A percentile compares a stretch with the other conserved stretches of the same genome.
phyloP scores from a whole-genome alignment of 2,888 invertebrate species.

The Drymonia ruficornis region DNA sequence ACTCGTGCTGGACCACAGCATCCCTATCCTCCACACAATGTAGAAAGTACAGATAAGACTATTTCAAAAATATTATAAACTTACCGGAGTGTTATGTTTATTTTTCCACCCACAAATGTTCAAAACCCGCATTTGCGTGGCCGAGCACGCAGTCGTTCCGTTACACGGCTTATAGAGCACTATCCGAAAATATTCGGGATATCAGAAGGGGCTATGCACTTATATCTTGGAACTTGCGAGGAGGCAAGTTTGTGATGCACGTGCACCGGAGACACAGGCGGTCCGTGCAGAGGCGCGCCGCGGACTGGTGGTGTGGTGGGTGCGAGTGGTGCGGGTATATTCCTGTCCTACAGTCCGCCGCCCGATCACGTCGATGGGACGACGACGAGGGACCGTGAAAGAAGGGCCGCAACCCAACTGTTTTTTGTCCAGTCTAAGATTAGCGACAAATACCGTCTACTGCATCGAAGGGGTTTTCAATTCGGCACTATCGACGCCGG shows the following conservation, averaged over 20 bases:
- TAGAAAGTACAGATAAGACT: slow-evolving; percentile 43
- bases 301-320: slow-evolving; percentile 53
- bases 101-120: slow-evolving; percentile 68
- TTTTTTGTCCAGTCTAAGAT: slow-evolving; percentile 78
- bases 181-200: slow-evolving; percentile 60
- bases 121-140: slow-evolving; percentile 67
- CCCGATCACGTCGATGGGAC: slow-evolving; percentile 22
- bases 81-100: slow-evolving; percentile 78
- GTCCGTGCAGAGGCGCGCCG: slow-evolving; percentile 62
- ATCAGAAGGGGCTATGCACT: slow-evolving; percentile 56
- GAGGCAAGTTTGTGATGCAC: slow-evolving; percentile 52
- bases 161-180: slow-evolving; percentile 54
- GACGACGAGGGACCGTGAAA: slow-evolving; percentile 66
- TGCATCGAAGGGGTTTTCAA: slow-evolving; percentile 52
- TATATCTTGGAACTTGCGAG: slow-evolving; percentile 57
- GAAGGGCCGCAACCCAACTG: slow-evolving; percentile 71
- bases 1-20: slow-evolving; percentile 21
- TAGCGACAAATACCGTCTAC: slow-evolving; percentile 68
- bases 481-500: slow-evolving; percentile 25
- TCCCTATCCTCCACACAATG: slow-evolving; percentile 34
- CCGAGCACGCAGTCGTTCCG: slow-evolving; percentile 57
- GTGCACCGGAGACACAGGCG: slow-evolving; percentile 50
- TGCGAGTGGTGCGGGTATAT: slow-evolving; percentile 28
- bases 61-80: slow-evolving; percentile 58
- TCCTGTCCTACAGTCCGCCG: slow-evolving; percentile 38